Percentiles rank a stretch among this genome's conserved stretches.
phyloP scores from a whole-genome alignment of 2,113 vertebrate genomes.

The Strix aluco region DNA sequence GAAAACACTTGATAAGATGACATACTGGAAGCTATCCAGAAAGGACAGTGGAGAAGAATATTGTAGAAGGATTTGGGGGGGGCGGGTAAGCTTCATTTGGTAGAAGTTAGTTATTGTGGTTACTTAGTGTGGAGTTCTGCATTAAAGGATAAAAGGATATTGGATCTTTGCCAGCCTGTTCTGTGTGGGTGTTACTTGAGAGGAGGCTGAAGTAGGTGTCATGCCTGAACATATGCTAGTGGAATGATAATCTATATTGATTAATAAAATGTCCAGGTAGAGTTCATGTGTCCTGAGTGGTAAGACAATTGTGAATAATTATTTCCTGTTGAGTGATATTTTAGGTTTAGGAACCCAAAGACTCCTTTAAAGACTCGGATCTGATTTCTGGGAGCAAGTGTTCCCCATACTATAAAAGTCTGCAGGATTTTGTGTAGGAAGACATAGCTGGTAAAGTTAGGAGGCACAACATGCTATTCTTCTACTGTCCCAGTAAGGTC shows the following conservation, averaged over 20 bases:
- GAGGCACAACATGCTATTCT: background rate
- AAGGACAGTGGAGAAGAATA: background rate
- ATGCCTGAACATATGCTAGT: background rate
- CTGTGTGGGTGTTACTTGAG: background rate
- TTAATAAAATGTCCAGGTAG: background rate
- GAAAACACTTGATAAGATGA: background rate
- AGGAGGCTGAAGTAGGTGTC: background rate
- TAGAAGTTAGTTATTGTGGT: background rate
- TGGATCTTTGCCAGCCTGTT: background rate
- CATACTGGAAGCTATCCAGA: background rate
- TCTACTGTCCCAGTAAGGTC: slow-evolving; percentile 17
- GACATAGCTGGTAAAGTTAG: background rate
- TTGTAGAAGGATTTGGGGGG: background rate
- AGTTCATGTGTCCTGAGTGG: background rate
- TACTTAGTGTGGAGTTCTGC: background rate
- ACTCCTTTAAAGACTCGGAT: background rate
- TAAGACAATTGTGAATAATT: background rate
- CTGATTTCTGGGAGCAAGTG: background rate
- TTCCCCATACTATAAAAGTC: background rate
- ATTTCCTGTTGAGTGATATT: background rate
- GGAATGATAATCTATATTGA: background rate
- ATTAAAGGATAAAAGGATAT: background rate
- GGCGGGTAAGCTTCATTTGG: background rate
- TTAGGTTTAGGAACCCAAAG: background rate
- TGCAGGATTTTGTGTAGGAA: background rate